phyloP scores from a whole-genome alignment of 2,888 invertebrate genomes.

The Hipparchia semele region DNA sequence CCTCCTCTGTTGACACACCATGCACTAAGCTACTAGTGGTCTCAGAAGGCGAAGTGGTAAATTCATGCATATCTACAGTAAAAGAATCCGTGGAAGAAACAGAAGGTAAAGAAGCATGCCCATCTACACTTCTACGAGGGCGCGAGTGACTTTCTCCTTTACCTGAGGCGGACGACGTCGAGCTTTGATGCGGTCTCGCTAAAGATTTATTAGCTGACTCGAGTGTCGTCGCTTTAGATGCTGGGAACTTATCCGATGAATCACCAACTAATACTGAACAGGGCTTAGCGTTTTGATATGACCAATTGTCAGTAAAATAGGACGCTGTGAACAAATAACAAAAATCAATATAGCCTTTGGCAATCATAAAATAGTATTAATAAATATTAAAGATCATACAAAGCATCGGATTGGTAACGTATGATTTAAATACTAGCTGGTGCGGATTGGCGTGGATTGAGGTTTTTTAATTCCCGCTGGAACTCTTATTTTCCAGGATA shows the following conservation, averaged over 20 bases:
- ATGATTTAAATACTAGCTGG: no score
- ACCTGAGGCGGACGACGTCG: constrained; percentile 81
- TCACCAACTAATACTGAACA: constrained; percentile 93
- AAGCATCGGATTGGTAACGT: no score
- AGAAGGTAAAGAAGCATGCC: constrained; percentile 81
- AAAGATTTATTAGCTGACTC: constrained; percentile 88
- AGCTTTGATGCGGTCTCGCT: constrained; percentile 85
- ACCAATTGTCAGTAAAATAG: constrained; percentile 90
- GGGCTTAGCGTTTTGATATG: constrained; percentile 91
- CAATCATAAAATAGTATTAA: no score
- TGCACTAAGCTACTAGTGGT: constrained; percentile 76
- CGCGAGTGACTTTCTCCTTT: constrained; percentile 79
- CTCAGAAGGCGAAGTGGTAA: constrained; percentile 69
- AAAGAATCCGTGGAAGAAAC: constrained; percentile 69
- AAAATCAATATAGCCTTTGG: background rate
- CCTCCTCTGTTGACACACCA: constrained; percentile 64
- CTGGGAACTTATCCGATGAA: constrained; percentile 86
- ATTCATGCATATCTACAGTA: constrained; percentile 80
- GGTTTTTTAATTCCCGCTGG: no score
- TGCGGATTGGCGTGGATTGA: no score
- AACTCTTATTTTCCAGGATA: no score
- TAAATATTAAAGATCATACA: no score
- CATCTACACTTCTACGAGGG: constrained; percentile 88
- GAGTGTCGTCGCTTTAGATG: constrained; percentile 87
- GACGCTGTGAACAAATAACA: constrained; percentile 83